Percentiles rank a stretch among this genome's conserved stretches.
These are phyloP conservation scores for Glossosoma conforme DNA, from an alignment of 1,140 invertebrate species.

Conservation along the genomic window DNA sequence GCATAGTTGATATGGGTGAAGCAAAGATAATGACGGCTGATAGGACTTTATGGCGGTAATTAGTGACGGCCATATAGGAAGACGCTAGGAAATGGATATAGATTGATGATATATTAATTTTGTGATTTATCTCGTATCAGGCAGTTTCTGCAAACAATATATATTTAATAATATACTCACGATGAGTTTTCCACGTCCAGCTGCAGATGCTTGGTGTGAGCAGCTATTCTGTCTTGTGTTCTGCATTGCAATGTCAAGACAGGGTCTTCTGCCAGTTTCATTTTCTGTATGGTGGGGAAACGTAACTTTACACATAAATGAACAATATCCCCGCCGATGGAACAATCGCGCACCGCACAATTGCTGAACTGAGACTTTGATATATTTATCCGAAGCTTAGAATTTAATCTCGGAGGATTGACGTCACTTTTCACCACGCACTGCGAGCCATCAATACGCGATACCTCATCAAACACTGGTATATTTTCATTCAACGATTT, in stretches of 20 bases:
- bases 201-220: slow-evolving; percentile 51
- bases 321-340: slow-evolving; percentile 5
- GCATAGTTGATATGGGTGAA: no score
- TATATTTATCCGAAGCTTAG: slow-evolving; percentile 25
- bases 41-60: no score
- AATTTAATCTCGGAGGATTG: slow-evolving; percentile 16
- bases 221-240: slow-evolving; percentile 54
- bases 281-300: slow-evolving; percentile 55
- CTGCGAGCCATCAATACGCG: slow-evolving; percentile 2
- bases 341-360: slow-evolving; percentile 27
- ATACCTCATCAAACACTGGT: slow-evolving; percentile 22
- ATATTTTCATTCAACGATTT: slow-evolving; percentile 27
- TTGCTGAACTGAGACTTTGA: slow-evolving; percentile 18
- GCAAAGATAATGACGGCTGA: no score
- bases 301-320: slow-evolving; percentile 54
- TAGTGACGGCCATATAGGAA: no score
- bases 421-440: slow-evolving; percentile 19
- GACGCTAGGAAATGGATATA: no score
- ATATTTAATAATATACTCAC: no score
- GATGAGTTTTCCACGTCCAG: slow-evolving; percentile 43
- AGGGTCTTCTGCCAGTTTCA: slow-evolving; percentile 58
- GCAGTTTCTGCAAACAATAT: no score
- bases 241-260: slow-evolving; percentile 59
- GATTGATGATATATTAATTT: no score
- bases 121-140: no score